Percentiles rank a stretch among this genome's conserved stretches.
These are phyloP conservation scores for Phoeniculus purpureus DNA, from an alignment of 2,797 vertebrate species.

Conservation along the genomic window DNA sequence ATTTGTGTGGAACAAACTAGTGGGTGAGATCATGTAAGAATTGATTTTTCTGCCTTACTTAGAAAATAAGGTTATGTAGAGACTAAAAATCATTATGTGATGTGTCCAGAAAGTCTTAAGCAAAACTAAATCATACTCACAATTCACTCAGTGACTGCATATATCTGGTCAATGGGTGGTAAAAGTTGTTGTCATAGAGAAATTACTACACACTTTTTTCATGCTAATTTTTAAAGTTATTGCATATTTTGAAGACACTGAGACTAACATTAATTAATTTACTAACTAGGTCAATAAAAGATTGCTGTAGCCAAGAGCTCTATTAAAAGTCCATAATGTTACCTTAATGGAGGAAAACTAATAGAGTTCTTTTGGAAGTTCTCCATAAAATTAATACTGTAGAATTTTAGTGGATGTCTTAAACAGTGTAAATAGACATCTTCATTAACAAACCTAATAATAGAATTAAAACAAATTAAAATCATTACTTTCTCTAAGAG, in stretches of 20 bases:
- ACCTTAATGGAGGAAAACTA: constrained; percentile 75
- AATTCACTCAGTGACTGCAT: neutral
- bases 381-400: constrained; percentile 77
- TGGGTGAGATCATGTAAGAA: constrained; percentile 46
- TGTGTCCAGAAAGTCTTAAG: neutral
- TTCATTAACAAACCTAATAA: constrained; percentile 77
- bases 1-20: constrained; percentile 23
- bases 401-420: constrained; percentile 61
- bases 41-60: constrained; percentile 40
- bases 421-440: constrained; percentile 71
- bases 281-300: constrained; percentile 79
- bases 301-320: constrained; percentile 68
- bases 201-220: neutral
- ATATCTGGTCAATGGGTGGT: neutral
- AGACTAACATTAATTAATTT: constrained; percentile 71
- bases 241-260: constrained; percentile 50
- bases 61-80: constrained; percentile 41
- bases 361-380: constrained; percentile 76
- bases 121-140: constrained; percentile 23
- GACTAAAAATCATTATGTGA: constrained; percentile 32
- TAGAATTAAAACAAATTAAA: constrained; percentile 77
- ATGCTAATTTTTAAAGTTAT: neutral
- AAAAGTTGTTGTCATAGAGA: neutral
- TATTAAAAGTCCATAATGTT: constrained; percentile 81
- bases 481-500: constrained; percentile 62